Conservation (phyloP, 2,113 vertebrate species). For the Corythornis cristatus region DNA sequence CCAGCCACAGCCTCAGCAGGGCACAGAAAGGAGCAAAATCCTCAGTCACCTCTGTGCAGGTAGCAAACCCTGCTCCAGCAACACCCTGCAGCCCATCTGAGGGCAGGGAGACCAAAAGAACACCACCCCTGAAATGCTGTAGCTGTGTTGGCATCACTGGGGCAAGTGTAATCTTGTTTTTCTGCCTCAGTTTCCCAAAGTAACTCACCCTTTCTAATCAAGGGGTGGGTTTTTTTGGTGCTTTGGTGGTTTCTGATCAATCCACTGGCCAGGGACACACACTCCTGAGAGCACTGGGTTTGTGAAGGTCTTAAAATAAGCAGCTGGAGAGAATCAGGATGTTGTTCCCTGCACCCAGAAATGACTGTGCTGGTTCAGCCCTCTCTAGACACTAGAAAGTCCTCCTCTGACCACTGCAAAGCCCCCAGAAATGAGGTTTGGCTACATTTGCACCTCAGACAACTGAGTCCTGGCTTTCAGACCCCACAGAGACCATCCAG, state of each 20-base stretch:
- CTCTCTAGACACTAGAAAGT: background rate
- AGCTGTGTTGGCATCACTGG: background rate
- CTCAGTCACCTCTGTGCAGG: background rate
- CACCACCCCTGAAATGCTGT: background rate
- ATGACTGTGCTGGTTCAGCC: background rate
- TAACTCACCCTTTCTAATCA: background rate
- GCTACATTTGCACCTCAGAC: background rate
- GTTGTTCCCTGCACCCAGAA: background rate
- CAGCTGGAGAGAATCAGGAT: background rate
- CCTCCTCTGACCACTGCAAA: background rate
- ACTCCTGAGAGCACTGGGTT: background rate
- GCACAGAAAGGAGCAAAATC: background rate
- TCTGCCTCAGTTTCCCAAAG: background rate
- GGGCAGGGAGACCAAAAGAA: background rate
- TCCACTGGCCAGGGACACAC: background rate
- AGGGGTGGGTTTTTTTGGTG: fast-evolving
- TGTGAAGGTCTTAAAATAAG: background rate
- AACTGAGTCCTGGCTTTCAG: background rate
- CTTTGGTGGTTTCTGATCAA: background rate
- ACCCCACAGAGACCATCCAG: background rate
- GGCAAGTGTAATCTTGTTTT: background rate
- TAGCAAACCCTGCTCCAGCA: background rate
- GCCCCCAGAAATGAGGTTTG: background rate
- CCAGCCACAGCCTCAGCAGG: background rate
- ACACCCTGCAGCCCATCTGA: fast-evolving